phyloP scores from a whole-genome alignment of 1,140 invertebrate genomes.

The Chelonus insularis region DNA sequence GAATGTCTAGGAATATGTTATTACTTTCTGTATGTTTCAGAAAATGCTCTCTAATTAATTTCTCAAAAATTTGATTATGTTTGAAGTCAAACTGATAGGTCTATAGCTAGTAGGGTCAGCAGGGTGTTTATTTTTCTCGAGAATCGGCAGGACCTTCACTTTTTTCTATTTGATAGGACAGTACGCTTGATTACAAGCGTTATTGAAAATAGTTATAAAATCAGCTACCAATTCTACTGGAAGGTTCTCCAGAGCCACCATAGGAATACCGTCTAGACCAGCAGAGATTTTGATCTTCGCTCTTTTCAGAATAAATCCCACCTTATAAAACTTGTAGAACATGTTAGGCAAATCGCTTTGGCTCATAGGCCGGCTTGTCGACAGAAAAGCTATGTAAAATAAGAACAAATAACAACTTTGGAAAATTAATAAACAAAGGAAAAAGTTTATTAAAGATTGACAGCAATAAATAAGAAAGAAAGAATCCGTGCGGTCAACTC shows the following conservation, averaged over 20 bases:
- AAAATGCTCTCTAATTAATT: constrained; percentile 4
- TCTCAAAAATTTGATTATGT: constrained; percentile 16
- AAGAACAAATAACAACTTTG: too few relatives aligned
- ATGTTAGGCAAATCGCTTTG: too few relatives aligned
- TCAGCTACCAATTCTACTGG: neutral
- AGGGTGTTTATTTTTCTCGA: constrained; percentile 1
- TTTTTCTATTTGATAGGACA: constrained; percentile 16
- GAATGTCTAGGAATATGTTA: constrained; percentile 26
- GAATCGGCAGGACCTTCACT: constrained; percentile 13
- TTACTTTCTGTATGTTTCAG: neutral
- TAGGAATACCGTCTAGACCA: constrained; percentile 13
- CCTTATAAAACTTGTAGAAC: too few relatives aligned
- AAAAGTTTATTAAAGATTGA: too few relatives aligned
- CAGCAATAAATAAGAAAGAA: too few relatives aligned
- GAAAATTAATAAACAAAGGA: too few relatives aligned
- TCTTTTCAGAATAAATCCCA: too few relatives aligned
- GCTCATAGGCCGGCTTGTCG: too few relatives aligned
- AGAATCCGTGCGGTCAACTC: too few relatives aligned
- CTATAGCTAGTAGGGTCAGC: constrained; percentile 11
- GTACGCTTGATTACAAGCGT: constrained; percentile 5
- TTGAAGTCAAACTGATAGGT: constrained; percentile 5
- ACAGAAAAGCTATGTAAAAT: too few relatives aligned
- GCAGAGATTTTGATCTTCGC: constrained; percentile 16
- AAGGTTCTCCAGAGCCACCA: constrained; percentile 14
- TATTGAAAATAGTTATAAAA: constrained; percentile 19